Conservation (phyloP, 2,797 vertebrate genomes). For the Xerus rutilus region DNA sequence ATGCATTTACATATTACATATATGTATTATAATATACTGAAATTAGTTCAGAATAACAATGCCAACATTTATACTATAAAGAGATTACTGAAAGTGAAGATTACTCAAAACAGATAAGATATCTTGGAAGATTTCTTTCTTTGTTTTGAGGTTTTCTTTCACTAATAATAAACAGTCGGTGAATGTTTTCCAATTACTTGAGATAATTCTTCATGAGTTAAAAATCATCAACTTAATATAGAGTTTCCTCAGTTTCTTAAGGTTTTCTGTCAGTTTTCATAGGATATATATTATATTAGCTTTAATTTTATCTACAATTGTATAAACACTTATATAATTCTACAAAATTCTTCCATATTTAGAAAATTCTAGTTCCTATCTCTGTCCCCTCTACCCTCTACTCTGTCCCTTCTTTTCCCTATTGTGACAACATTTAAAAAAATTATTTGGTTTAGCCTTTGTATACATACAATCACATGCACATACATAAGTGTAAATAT, state of each 20-base stretch:
- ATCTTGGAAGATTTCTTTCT: not conserved
- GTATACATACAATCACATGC: not conserved
- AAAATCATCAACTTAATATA: not conserved
- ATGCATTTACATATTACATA: not conserved
- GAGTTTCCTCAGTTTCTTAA: not conserved
- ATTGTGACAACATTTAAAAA: not conserved
- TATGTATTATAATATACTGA: not conserved
- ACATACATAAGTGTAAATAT: not conserved
- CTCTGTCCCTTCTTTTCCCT: not conserved
- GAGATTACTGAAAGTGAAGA: not conserved
- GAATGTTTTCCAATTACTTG: not conserved
- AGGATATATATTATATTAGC: not conserved
- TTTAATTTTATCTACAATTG: constrained; percentile 19
- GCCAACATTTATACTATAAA: not conserved
- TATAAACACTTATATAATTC: not conserved
- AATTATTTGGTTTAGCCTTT: not conserved
- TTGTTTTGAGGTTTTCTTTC: not conserved
- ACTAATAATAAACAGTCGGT: not conserved
- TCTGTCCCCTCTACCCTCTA: not conserved
- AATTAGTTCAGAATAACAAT: constrained; percentile 36
- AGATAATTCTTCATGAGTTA: not conserved
- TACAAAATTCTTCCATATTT: constrained; percentile 1
- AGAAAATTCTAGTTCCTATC: constrained; percentile 31
- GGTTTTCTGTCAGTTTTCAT: not conserved
- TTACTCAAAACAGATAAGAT: not conserved